Evolutionary conservation across 92 coral and sea anemone genomes (phyloP), one percentile per base, ranked within the genome.

Genomic region (Desmophyllum pertusum): DNA sequence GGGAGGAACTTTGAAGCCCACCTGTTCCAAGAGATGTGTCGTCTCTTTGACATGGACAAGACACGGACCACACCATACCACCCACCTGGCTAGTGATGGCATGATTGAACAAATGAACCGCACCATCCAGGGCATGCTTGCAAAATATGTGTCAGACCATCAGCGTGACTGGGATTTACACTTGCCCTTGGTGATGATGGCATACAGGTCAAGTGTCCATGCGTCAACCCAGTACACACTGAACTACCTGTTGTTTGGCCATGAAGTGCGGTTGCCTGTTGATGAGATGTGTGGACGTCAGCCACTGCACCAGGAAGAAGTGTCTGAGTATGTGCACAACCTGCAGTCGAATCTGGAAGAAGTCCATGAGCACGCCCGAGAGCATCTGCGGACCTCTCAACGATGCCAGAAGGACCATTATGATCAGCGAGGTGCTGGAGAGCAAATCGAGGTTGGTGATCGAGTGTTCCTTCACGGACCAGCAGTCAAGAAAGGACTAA

Each of bases 131-230:
- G 23, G 17, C 29, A 17, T 88, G 91, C 76, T 88, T 62, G 48
- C 91, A 3, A 83, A 83, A 66, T 88, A 88, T 19, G 76, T 88
- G 15, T 62, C 79, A 2, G 46, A 76, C 41, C 84, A 88, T 41
- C 91, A 88, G 15, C 42, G 87, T 25, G 84, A 88, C 80, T 46
- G 87, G 87, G 84, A 88, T 39, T 66, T 13, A 1, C 91, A 88
- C 88, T 84, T 88, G 38, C 87, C 88, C 0, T 25, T 73, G 57
- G 84, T 75, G n/a, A n/a, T n/a, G n/a, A 72, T 80, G 86, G 90
- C 86, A 1, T 81, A 73, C 42, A 69, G 70, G 33, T 88, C 88
- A 30, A 88, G 88, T 76, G 83, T 73, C 35, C 74, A 45, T 21
- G 61, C 70, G 0, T 83, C 81, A 17, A 75, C 52, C 0, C 59